These are phyloP conservation scores for Eurypyga helias DNA, from an alignment of 2,113 vertebrate species.

Conservation along the genomic window DNA sequence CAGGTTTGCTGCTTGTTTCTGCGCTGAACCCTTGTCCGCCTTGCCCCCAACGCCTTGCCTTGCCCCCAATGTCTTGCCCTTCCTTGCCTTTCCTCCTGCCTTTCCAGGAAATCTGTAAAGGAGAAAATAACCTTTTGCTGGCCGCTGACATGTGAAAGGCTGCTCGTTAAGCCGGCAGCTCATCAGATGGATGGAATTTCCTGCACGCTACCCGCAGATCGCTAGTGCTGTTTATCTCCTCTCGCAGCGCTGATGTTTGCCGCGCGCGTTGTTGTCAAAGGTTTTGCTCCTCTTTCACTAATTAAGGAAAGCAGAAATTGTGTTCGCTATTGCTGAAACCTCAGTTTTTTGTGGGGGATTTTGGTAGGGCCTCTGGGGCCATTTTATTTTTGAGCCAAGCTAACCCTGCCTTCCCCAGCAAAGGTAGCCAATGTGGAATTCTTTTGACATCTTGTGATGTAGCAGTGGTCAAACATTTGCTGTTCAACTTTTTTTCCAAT, in stretches of 20 bases:
- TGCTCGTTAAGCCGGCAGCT: slow-evolving; percentile 76
- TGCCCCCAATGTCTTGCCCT: background rate
- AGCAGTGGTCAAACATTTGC: slow-evolving; percentile 78
- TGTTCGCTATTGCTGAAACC: background rate
- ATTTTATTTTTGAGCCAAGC: background rate
- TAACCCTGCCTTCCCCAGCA: slow-evolving; percentile 9
- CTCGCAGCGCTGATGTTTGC: slow-evolving; percentile 37
- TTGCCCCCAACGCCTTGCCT: background rate
- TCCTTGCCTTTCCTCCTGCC: background rate
- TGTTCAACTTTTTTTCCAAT: slow-evolving; percentile 62
- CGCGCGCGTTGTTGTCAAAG: background rate
- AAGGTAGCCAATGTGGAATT: slow-evolving; percentile 71
- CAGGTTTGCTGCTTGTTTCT: background rate
- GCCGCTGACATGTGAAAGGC: slow-evolving; percentile 73
- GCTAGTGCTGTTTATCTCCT: slow-evolving; percentile 68
- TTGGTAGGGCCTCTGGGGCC: background rate
- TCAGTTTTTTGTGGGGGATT: background rate
- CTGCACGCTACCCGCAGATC: slow-evolving; percentile 62
- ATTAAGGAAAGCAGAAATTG: background rate
- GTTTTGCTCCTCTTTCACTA: slow-evolving; percentile 17
- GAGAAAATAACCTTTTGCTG: slow-evolving; percentile 46
- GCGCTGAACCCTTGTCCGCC: background rate
- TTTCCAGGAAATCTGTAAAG: slow-evolving; percentile 36
- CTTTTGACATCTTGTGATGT: slow-evolving; percentile 77
- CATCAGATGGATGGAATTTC: slow-evolving; percentile 85